A percentile compares a stretch with the other conserved stretches of the same genome.
These are phyloP conservation scores for Mormoops blainvillei DNA, from an alignment of 2,113 vertebrate species.

Conservation along the genomic window DNA sequence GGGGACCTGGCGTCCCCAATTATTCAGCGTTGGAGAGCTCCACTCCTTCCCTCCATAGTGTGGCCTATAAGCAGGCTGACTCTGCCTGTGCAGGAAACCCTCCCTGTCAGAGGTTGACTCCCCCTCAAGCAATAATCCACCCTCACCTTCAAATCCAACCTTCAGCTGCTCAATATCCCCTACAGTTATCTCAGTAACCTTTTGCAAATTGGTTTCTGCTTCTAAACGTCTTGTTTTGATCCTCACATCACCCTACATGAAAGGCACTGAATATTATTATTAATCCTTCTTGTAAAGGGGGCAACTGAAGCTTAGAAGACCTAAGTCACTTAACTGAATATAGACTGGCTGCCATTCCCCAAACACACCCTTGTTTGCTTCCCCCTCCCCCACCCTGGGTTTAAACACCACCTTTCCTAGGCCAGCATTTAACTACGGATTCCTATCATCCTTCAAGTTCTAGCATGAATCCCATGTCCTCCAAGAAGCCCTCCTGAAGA, in stretches of 20 bases:
- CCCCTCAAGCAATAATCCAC: background rate
- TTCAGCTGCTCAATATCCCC: background rate
- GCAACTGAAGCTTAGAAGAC: background rate
- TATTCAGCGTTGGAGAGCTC: background rate
- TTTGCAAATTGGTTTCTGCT: background rate
- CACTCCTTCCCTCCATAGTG: background rate
- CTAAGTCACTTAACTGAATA: background rate
- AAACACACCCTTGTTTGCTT: background rate
- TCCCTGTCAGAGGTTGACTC: accelerated
- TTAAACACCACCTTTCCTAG: background rate
- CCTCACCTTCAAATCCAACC: background rate
- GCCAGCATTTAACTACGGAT: background rate
- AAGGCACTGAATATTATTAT: background rate
- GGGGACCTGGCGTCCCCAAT: background rate
- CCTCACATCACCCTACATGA: background rate
- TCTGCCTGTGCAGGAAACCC: background rate
- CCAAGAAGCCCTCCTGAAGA: background rate
- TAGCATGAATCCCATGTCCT: background rate
- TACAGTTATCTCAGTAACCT: background rate
- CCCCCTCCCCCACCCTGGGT: too few relatives aligned
- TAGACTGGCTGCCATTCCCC: background rate
- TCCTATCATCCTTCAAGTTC: background rate
- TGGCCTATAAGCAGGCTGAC: background rate
- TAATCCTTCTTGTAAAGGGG: background rate
- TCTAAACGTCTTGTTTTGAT: background rate